Percentiles rank a stretch among this genome's conserved stretches.
phyloP scores from a whole-genome alignment of 2,888 invertebrate genomes.

The Ornithoptera alexandrae region DNA sequence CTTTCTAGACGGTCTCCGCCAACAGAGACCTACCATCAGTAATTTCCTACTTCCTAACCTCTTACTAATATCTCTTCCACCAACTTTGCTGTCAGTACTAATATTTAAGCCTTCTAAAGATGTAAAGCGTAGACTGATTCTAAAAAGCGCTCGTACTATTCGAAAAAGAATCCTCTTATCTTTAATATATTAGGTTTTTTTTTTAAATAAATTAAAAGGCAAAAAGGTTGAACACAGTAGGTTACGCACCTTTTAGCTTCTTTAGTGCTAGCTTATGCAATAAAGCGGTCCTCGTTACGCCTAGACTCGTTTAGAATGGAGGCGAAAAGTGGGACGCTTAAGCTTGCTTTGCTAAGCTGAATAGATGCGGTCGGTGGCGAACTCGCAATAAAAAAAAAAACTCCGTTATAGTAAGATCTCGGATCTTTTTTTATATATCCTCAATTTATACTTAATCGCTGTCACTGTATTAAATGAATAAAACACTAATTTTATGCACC shows the following conservation, averaged over 20 bases:
- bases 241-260: constrained; percentile 28
- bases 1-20: no score
- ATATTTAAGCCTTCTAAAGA: no score
- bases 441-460: no score
- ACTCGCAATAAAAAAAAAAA: constrained; percentile 14
- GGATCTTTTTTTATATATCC: no score
- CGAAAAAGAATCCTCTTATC: background rate
- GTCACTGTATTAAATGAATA: no score
- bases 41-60: no score
- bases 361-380: constrained; percentile 19
- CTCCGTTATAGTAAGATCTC: no score
- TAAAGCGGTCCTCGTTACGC: constrained; percentile 27
- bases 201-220: constrained; percentile 11
- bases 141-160: background rate
- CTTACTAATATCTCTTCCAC: no score
- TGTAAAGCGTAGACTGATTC: no score
- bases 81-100: no score
- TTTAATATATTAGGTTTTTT: background rate
- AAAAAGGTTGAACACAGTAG: constrained; percentile 25
- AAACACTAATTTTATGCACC: no score
- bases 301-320: constrained; percentile 28
- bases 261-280: constrained; percentile 27
- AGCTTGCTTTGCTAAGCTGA: constrained; percentile 27
- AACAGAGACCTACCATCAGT: no score
- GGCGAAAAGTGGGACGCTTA: constrained; percentile 28